Evolutionary conservation across 1,140 invertebrate genomes (phyloP).

Genomic region (Pachyrhynchus sulphureomaculatus): DNA sequence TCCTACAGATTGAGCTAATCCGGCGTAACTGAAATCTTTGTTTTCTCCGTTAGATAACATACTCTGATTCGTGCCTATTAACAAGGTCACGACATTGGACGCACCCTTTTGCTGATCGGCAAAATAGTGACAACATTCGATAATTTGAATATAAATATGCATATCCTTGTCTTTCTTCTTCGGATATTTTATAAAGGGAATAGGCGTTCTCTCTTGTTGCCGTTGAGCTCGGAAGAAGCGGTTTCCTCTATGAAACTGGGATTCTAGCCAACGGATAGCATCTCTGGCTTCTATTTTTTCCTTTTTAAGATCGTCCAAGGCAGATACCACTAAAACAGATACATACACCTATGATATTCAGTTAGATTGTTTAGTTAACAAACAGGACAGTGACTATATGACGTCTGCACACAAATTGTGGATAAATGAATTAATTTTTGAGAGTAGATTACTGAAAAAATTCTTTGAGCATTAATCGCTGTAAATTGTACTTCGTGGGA

Average conservation of each 20-base stretch:
- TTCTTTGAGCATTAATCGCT: too few relatives aligned
- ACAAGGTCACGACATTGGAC: conserved; percentile 59
- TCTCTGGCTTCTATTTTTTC: conserved; percentile 76
- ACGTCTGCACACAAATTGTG: too few relatives aligned
- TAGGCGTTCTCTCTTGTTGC: conserved; percentile 70
- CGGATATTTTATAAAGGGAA: conserved; percentile 74
- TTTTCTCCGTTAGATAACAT: conserved; percentile 43
- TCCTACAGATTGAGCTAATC: conserved; percentile 62
- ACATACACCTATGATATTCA: too few relatives aligned
- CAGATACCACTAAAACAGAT: conserved; percentile 74
- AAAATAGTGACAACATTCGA: conserved; percentile 71
- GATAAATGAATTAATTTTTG: too few relatives aligned
- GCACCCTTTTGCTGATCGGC: conserved; percentile 61
- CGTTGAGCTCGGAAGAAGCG: conserved; percentile 79
- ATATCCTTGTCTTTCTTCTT: conserved; percentile 70
- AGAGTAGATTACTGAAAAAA: too few relatives aligned
- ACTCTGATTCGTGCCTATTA: conserved; percentile 55
- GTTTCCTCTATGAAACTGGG: conserved; percentile 80
- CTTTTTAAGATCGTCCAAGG: conserved; percentile 82
- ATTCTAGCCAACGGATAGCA: conserved; percentile 88
- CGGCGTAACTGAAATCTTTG: conserved; percentile 49
- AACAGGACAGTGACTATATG: too few relatives aligned
- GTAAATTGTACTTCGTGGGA: too few relatives aligned
- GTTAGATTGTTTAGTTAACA: too few relatives aligned
- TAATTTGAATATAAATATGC: conserved; percentile 67